These are phyloP conservation scores for Rhea pennata DNA, from an alignment of 2,113 vertebrate species.

Conservation along the genomic window DNA sequence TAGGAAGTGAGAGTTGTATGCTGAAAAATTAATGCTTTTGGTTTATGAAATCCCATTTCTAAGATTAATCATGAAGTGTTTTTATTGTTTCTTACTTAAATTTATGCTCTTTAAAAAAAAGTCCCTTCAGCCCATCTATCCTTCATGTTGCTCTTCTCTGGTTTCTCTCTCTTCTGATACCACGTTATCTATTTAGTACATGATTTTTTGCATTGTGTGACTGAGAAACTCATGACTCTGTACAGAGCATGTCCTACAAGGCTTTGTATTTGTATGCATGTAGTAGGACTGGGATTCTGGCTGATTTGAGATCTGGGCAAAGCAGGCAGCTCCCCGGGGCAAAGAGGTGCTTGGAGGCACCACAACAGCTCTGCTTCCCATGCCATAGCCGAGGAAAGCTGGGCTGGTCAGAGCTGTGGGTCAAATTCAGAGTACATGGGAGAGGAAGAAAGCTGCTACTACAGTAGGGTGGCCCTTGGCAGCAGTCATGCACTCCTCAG, in stretches of 20 bases:
- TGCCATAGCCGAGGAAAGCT: background rate
- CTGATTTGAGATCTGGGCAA: background rate
- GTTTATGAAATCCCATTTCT: slow-evolving; percentile 20
- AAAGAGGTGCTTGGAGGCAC: background rate
- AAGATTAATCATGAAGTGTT: background rate
- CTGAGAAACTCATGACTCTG: background rate
- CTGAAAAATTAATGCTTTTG: background rate
- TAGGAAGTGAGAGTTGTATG: background rate
- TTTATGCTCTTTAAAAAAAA: no score
- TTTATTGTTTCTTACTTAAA: no score
- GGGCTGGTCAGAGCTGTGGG: background rate
- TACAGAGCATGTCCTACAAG: background rate
- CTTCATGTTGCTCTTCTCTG: slow-evolving; percentile 30
- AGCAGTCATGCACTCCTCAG: background rate
- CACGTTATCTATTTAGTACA: slow-evolving; percentile 15
- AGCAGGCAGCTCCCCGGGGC: background rate
- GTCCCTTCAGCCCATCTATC: slow-evolving; percentile 44
- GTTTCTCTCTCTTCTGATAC: slow-evolving; percentile 37
- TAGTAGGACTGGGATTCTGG: rapidly evolving
- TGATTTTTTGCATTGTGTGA: background rate
- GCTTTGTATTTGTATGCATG: rapidly evolving
- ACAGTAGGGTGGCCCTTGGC: background rate
- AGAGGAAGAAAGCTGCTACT: background rate
- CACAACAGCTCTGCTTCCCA: background rate
- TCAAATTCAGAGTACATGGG: rapidly evolving